phyloP scores from a whole-genome alignment of 1,140 invertebrate species.

The Tyrophagus putrescentiae region DNA sequence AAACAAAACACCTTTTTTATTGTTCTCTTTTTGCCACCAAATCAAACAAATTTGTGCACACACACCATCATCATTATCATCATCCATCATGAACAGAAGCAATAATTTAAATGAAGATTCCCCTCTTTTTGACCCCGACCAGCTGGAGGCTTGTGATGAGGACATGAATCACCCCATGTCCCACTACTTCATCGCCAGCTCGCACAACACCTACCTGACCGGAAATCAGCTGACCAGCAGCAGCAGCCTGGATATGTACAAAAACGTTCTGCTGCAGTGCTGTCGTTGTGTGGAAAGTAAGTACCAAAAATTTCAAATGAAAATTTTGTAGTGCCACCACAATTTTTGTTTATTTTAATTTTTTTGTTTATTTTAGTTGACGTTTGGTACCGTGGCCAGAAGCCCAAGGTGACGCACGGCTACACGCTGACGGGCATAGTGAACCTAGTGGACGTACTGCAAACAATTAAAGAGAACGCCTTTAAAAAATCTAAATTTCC shows the following conservation, averaged over 20 bases:
- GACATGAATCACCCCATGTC: constrained; percentile 47
- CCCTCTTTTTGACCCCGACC: no score
- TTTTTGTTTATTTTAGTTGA: no score
- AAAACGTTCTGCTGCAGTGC: constrained; percentile 36
- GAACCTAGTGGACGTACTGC: constrained; percentile 40
- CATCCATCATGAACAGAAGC: no score
- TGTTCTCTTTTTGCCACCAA: no score
- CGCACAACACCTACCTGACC: constrained; percentile 55
- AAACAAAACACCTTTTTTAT: no score
- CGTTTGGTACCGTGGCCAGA: constrained; percentile 45
- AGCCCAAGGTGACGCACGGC: constrained; percentile 47
- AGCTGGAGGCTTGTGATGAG: no score
- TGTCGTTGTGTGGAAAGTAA: constrained; percentile 40
- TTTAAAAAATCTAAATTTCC: constrained; percentile 50
- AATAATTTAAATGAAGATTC: no score
- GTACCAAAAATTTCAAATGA: no score
- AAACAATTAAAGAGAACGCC: constrained; percentile 42
- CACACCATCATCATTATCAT: no score
- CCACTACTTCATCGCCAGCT: constrained; percentile 49
- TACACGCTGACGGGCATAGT: constrained; percentile 45
- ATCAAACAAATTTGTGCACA: no score
- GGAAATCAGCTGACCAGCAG: constrained; percentile 42
- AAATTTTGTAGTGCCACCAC: no score
- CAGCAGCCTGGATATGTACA: constrained; percentile 43
- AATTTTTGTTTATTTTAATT: no score